phyloP scores from a whole-genome alignment of 2,888 invertebrate genomes.

The Diarsia brunnea region DNA sequence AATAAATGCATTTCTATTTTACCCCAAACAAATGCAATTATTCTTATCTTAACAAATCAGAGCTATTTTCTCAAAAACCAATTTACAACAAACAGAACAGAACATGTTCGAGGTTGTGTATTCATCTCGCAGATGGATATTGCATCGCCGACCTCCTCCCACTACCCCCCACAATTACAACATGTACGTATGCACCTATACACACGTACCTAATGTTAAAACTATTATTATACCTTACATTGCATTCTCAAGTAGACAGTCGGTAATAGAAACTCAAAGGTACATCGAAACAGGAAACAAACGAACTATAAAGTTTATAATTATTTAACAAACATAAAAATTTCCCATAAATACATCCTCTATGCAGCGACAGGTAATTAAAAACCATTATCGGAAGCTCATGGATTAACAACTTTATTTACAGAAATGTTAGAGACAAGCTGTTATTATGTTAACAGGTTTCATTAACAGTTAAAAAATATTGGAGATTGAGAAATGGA shows the following conservation, averaged over 20 bases:
- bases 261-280: constrained; percentile 59
- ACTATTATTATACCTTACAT: constrained; percentile 64
- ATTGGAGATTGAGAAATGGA: constrained; percentile 73
- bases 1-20: constrained; percentile 62
- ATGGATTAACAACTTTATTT: constrained; percentile 83
- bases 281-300: constrained; percentile 67
- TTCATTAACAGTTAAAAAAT: constrained; percentile 66
- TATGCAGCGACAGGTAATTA: constrained; percentile 73
- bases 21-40: constrained; percentile 60
- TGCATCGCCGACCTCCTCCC: constrained; percentile 58
- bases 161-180: constrained; percentile 62
- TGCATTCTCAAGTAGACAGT: constrained; percentile 66
- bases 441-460: constrained; percentile 65
- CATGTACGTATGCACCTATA: constrained; percentile 56
- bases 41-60: constrained; percentile 50
- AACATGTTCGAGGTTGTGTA: constrained; percentile 55
- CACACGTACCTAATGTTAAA: constrained; percentile 60
- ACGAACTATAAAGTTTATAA: constrained; percentile 76
- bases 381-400: constrained; percentile 77
- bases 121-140: constrained; percentile 57
- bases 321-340: constrained; percentile 79
- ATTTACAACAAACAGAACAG: constrained; percentile 50
- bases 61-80: constrained; percentile 51
- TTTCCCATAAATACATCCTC: constrained; percentile 77
- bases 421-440: constrained; percentile 77